Percentiles rank a stretch among this genome's conserved stretches.
Conservation (phyloP, 2,888 invertebrate species). For the Onthophagus sagittarius region DNA sequence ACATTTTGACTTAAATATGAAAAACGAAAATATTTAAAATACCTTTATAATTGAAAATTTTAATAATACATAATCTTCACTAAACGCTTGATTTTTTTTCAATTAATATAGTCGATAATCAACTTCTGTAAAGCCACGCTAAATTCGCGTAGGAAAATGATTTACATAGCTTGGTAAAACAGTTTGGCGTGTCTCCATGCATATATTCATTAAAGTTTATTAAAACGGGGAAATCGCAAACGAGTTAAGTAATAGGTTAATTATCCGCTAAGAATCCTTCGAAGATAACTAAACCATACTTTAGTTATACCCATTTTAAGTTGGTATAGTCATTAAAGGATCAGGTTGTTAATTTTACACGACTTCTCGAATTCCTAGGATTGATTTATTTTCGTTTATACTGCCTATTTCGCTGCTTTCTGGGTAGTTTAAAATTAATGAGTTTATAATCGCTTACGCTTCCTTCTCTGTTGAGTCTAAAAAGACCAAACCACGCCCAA, state of each 20-base stretch:
- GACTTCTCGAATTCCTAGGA: not conserved
- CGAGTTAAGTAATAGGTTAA: not conserved
- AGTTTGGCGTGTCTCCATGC: not conserved
- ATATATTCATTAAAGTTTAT: not conserved
- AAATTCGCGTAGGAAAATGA: not conserved
- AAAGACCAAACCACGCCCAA: not conserved
- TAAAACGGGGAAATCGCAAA: not conserved
- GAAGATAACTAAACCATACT: not conserved
- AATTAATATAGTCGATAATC: not conserved
- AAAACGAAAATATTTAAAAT: too few species aligned
- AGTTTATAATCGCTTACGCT: not conserved
- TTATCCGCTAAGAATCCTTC: not conserved
- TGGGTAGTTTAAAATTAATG: not conserved
- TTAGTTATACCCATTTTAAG: not conserved
- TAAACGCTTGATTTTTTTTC: not conserved
- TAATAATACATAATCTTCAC: not conserved
- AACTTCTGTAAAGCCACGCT: not conserved
- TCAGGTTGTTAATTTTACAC: not conserved
- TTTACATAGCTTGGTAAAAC: not conserved
- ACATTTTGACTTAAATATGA: too few species aligned
- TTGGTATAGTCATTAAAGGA: not conserved
- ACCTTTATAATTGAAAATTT: too few species aligned
- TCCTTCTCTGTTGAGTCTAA: not conserved
- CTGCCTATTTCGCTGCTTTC: not conserved
- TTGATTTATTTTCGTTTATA: not conserved